Evolutionary conservation across 1,140 invertebrate species (phyloP), one percentile per base, ranked within the genome.

Genomic region (Cataglyphis hispanica): DNA sequence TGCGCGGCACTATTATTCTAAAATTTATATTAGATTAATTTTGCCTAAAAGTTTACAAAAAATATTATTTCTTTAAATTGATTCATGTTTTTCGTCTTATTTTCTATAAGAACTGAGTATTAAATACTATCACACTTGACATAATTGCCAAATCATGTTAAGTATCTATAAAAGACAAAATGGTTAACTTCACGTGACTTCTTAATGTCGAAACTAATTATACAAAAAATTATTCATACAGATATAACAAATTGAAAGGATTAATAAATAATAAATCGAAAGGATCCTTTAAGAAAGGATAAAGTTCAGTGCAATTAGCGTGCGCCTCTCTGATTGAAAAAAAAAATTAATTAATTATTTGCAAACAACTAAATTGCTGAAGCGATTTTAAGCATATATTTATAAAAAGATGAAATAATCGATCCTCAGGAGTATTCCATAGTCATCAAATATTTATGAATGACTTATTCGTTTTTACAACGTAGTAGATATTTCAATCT

Each of bases 331-430:
- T 75, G 31, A 58, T 6, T 22, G n/a, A 58, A 58, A 16, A 31
- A 31, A 31, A 0, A 31, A 31, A 31, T 31, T 3, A 31, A 75
- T 40, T 58, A 75, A 63, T 63, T 77, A 77, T 63, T 77, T 10
- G 37, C 25, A 34, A 43, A 50, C 63, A 43, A 31, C 25, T 4
- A 50, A 13, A 43, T 43, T 1, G 16, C 19, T 22, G 19, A 31
- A 0, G 19, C 5, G 37, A 7, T 75, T 75, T 75, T 25, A 60
- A 43, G 4, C 16, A 77, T n/a, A n/a, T n/a, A n/a, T 75, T 19
- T 75, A 34, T 63, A 22, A 63, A 77, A 77, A 46, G 34, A 2
- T 77, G 40, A 77, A 46, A 50, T 25, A 27, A 76, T 76, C 22
- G 6, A 46, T 50, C 46, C 46, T 50, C 13, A 37, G 8, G 8